phyloP scores from a whole-genome alignment of 2,888 invertebrate species.

The Caenorhabditis afra region DNA sequence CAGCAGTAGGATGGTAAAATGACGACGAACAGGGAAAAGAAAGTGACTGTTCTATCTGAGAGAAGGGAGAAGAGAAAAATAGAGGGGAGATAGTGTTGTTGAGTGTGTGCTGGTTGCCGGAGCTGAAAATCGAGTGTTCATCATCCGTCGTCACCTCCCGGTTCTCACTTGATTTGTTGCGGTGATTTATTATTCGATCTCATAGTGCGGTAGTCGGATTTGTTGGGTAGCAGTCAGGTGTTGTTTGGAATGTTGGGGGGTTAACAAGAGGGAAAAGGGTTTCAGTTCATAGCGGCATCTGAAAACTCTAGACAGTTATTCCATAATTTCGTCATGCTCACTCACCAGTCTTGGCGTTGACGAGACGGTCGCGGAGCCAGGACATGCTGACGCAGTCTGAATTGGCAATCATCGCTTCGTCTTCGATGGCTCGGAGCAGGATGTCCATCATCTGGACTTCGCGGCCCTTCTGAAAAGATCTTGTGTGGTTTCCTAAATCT shows the following conservation, averaged over 20 bases:
- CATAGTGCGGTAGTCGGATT: conserved; percentile 27
- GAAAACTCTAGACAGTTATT: neutral
- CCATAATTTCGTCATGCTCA: neutral
- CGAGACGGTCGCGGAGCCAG: conserved; percentile 49
- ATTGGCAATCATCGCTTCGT: conserved; percentile 53
- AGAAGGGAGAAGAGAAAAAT: too few relatives aligned
- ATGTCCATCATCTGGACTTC: conserved; percentile 42
- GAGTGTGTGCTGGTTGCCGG: conserved; percentile 19
- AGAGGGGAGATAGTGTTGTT: conserved; percentile 41
- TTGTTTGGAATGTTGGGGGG: neutral
- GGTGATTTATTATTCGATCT: conserved; percentile 28
- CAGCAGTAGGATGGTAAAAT: conserved; percentile 26
- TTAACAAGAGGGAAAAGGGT: neutral
- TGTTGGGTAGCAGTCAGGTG: conserved; percentile 3
- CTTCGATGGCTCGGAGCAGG: conserved; percentile 46
- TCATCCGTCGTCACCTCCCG: conserved; percentile 27
- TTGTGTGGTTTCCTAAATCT: neutral
- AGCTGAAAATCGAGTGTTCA: conserved; percentile 36
- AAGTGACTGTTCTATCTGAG: conserved; percentile 5
- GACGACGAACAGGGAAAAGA: conserved; percentile 43
- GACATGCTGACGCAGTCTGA: conserved; percentile 53
- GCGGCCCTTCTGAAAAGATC: conserved; percentile 32
- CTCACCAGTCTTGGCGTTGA: conserved; percentile 48
- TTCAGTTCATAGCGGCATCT: conserved; percentile 41
- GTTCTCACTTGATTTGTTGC: conserved; percentile 32